Evolutionary conservation across 2,113 vertebrate genomes (phyloP), one percentile per base, ranked within the genome.

Genomic region (Eulemur macaco): DNA sequence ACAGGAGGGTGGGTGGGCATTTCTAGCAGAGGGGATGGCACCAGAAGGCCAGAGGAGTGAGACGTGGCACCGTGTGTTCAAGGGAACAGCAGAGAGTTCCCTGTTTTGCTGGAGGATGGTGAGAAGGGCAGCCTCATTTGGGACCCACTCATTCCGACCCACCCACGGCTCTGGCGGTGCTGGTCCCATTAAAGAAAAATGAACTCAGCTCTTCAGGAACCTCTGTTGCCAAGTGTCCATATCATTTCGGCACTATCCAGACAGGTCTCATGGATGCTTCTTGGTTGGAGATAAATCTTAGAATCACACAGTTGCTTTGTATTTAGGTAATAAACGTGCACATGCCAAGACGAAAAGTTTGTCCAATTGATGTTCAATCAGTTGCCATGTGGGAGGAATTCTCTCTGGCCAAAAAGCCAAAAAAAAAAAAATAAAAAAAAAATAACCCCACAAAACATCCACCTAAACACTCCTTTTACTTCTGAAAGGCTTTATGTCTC

Each of bases 331-430:
- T n/a, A 71, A 86, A 91, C 2, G 42, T 60, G 82, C 39, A 64
- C 10, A 85, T 9, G 81, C 96, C 94, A 95, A 94, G 71, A 94
- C 45, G 39, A 91, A 96, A 85, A 15, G n/a, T 50, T 42, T 56
- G 60, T 64, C 76, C 76, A 92, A 54, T 39, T 87, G 80, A 96
- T 94, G 71, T 76, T 91, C 89, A 83, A 74, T 45, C 87, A 77
- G 83, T 85, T 93, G 89, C 96, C 91, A 63, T 52, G 95, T 95
- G 69, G 91, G 94, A 95, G 78, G 94, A 96, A 84, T 88, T 97
- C 80, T 96, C 69, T 58, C 74, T 86, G 69, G 89, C 63, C 66
- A 96, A 83, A 8, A 74, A 76, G 66, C 29, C 42, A 56, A 66
- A 37, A 89, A 52, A 7, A 56, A 56, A 73, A 47, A 86, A 74